Percentiles rank a stretch among this genome's conserved stretches.
Conservation (phyloP, 53 echinoderm and acorn worm genomes). For the Zoroaster sp. region DNA sequence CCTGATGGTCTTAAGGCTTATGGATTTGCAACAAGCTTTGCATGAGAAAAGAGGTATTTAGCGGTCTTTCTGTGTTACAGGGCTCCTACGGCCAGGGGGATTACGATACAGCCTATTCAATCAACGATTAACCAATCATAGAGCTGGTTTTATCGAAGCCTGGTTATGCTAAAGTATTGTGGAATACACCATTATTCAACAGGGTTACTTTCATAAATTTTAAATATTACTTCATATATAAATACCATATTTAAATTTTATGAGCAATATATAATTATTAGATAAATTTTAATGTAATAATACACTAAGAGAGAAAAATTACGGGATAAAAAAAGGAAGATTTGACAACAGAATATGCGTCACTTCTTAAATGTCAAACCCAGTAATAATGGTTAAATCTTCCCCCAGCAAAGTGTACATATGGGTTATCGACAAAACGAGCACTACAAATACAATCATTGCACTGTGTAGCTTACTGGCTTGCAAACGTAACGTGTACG, state of each 20-base stretch:
- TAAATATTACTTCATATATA: too few relatives aligned
- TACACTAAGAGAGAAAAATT: too few relatives aligned
- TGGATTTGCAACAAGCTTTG: slow-evolving; percentile 33
- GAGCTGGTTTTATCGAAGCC: background rate
- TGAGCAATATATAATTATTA: background rate
- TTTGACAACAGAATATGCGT: background rate
- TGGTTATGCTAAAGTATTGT: background rate
- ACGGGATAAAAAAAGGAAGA: too few relatives aligned
- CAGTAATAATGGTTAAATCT: background rate
- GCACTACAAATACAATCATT: background rate
- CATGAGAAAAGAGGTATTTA: slow-evolving; percentile 27
- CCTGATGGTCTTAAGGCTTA: slow-evolving; percentile 27
- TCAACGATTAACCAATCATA: slow-evolving; percentile 35
- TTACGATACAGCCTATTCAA: slow-evolving; percentile 12
- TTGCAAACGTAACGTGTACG: background rate
- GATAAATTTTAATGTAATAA: too few relatives aligned
- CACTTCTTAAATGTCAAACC: background rate
- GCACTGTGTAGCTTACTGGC: background rate
- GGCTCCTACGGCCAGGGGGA: background rate
- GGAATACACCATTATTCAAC: background rate
- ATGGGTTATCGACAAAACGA: background rate
- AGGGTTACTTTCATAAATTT: too few relatives aligned
- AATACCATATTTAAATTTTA: background rate
- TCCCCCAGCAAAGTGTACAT: background rate
- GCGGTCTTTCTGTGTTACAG: background rate